Conservation (phyloP, 2,888 invertebrate genomes). For the Limenitis camilla region DNA sequence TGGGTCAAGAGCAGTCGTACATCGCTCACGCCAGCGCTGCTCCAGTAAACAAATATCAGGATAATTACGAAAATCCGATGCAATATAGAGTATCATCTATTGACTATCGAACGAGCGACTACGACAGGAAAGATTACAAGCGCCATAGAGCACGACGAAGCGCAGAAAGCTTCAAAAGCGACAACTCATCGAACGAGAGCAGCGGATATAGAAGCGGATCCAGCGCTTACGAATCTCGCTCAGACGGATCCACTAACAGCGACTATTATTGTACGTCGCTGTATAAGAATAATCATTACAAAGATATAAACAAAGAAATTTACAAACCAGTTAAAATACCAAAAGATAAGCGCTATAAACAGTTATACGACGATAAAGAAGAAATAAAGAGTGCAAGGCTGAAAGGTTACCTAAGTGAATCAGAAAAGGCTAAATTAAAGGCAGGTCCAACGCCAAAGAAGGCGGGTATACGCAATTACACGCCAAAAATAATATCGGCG, state of each 20-base stretch:
- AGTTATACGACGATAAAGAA: slow-evolving; percentile 57
- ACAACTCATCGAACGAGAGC: slow-evolving; percentile 62
- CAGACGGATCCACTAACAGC: slow-evolving; percentile 55
- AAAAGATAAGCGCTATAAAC: slow-evolving; percentile 64
- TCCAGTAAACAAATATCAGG: slow-evolving; percentile 48
- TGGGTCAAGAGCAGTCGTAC: slow-evolving; percentile 69
- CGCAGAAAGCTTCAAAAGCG: slow-evolving; percentile 63
- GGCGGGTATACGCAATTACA: slow-evolving; percentile 80
- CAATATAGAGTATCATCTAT: slow-evolving; percentile 41
- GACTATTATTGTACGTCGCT: slow-evolving; percentile 64
- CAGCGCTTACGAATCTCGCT: slow-evolving; percentile 60
- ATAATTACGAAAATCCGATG: slow-evolving; percentile 51
- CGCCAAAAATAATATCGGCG: slow-evolving; percentile 79
- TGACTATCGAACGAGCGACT: slow-evolving; percentile 43
- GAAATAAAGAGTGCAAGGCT: slow-evolving; percentile 50
- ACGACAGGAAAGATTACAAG: slow-evolving; percentile 49
- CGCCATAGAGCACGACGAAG: slow-evolving; percentile 53
- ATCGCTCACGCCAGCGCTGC: slow-evolving; percentile 50
- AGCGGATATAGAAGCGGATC: slow-evolving; percentile 67
- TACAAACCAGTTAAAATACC: slow-evolving; percentile 69
- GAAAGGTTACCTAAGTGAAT: slow-evolving; percentile 54
- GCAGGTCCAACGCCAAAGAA: slow-evolving; percentile 58
- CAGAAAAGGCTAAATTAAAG: slow-evolving; percentile 65
- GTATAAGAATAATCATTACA: slow-evolving; percentile 70
- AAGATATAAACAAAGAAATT: slow-evolving; percentile 62